A percentile compares a stretch with the other conserved stretches of the same genome.
These are phyloP conservation scores for Liasis olivaceus DNA, from an alignment of 2,797 vertebrate species.

Conservation along the genomic window DNA sequence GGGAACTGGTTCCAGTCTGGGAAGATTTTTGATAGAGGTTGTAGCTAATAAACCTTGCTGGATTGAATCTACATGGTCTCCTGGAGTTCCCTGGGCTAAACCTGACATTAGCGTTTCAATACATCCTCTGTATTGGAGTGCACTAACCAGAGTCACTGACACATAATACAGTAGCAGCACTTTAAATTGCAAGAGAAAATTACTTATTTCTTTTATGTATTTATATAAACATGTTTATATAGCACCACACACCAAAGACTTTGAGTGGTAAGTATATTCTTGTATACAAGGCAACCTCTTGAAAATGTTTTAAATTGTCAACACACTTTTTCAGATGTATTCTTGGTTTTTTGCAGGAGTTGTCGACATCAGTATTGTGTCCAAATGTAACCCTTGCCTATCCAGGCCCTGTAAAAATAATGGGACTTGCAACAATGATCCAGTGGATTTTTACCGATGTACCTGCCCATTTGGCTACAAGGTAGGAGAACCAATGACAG, in stretches of 20 bases:
- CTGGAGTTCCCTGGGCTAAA: too few species aligned
- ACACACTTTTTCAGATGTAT: constrained; percentile 1
- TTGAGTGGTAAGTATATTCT: constrained; percentile 7
- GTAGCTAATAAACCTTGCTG: too few species aligned
- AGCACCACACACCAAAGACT: background rate
- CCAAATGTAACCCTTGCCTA: constrained; percentile 94
- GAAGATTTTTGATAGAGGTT: too few species aligned
- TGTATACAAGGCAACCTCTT: background rate
- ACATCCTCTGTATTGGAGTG: constrained; percentile 45
- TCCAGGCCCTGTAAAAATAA: constrained; percentile 92
- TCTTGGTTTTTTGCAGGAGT: constrained; percentile 78
- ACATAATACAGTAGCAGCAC: constrained; percentile 39
- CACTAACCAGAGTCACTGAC: background rate
- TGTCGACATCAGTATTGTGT: constrained; percentile 82
- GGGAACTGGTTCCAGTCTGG: too few species aligned
- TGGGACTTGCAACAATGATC: constrained; percentile 86
- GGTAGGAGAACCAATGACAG: constrained; percentile 64
- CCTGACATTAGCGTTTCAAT: background rate
- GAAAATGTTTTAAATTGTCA: background rate
- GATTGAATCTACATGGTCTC: too few species aligned
- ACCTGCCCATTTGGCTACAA: constrained; percentile 93
- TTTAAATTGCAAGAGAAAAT: constrained; percentile 39
- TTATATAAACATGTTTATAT: background rate
- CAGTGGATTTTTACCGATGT: constrained; percentile 85
- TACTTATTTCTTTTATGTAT: background rate